Percentiles rank a stretch among this genome's conserved stretches.
Conservation (phyloP, 2,888 invertebrate species). For the Pyrochroa serraticornis region DNA sequence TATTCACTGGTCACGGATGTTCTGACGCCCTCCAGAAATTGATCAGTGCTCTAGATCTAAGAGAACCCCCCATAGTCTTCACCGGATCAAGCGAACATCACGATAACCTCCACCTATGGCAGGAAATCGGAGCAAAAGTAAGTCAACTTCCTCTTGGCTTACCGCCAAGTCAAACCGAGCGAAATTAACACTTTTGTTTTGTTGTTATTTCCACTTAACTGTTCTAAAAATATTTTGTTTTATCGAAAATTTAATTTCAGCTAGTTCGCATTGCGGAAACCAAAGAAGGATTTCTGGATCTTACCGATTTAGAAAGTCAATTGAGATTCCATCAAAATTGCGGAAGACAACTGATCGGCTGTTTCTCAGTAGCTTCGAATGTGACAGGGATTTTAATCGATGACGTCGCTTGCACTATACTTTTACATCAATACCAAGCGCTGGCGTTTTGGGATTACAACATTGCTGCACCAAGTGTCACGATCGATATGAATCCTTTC, state of each 20-base stretch:
- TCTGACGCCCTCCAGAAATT: constrained; percentile 79
- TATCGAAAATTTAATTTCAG: constrained; percentile 57
- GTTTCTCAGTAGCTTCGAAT: constrained; percentile 86
- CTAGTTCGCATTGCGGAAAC: constrained; percentile 81
- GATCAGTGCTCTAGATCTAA: constrained; percentile 71
- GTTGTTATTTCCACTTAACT: not conserved
- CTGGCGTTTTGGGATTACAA: constrained; percentile 91
- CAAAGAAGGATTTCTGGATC: constrained; percentile 78
- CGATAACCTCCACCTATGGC: constrained; percentile 82
- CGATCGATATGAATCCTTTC: constrained; percentile 85
- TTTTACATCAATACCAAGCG: constrained; percentile 83
- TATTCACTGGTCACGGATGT: constrained; percentile 76
- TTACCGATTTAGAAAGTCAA: constrained; percentile 75
- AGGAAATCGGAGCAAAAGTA: constrained; percentile 79
- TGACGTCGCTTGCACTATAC: constrained; percentile 79
- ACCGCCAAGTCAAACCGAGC: not conserved
- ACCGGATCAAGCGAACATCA: constrained; percentile 81
- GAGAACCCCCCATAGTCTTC: constrained; percentile 71
- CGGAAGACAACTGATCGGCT: constrained; percentile 77
- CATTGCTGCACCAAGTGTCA: constrained; percentile 78
- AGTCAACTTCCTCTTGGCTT: constrained; percentile 32
- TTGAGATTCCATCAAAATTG: constrained; percentile 67
- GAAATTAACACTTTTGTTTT: constrained; percentile 12
- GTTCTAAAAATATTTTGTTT: not conserved
- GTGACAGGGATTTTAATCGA: constrained; percentile 88